A percentile compares a stretch with the other conserved stretches of the same genome.
phyloP scores from a whole-genome alignment of 2,797 vertebrate genomes.

The Diplodus puntazzo region DNA sequence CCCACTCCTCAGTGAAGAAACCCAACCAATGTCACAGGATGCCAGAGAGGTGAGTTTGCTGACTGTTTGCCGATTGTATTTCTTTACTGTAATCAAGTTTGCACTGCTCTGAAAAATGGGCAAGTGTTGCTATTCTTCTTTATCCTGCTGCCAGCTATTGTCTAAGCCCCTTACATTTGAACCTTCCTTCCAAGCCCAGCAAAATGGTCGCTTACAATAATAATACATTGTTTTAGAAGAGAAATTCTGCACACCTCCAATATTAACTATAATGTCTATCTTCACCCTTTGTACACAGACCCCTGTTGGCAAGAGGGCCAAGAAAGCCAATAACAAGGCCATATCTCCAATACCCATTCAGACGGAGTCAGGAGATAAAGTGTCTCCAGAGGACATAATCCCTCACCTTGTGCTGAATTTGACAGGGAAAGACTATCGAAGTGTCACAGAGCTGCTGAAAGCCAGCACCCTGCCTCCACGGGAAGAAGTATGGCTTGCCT shows the following conservation, averaged over 20 bases:
- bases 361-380: slow-evolving; percentile 45
- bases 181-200: background rate
- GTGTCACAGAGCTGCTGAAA: slow-evolving; percentile 75
- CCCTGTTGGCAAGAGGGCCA: slow-evolving; percentile 79
- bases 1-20: slow-evolving; percentile 65
- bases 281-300: slow-evolving; percentile 61
- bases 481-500: slow-evolving; percentile 78
- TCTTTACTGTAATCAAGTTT: background rate
- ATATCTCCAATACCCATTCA: slow-evolving; percentile 61
- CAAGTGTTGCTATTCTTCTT: background rate
- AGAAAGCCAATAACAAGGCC: slow-evolving; percentile 71
- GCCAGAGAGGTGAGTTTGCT: slow-evolving; percentile 44
- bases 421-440: slow-evolving; percentile 56
- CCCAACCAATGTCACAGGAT: slow-evolving; percentile 67
- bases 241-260: background rate
- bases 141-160: background rate
- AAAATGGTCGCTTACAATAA: background rate
- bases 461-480: slow-evolving; percentile 75
- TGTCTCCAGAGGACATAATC: slow-evolving; percentile 69
- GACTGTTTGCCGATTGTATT: background rate
- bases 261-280: background rate
- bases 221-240: too few relatives aligned
- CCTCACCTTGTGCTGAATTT: slow-evolving; percentile 85
- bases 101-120: background rate
- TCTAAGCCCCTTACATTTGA: background rate